phyloP scores from a whole-genome alignment of 2,888 invertebrate genomes.

The Caenorhabditis zanzibari region DNA sequence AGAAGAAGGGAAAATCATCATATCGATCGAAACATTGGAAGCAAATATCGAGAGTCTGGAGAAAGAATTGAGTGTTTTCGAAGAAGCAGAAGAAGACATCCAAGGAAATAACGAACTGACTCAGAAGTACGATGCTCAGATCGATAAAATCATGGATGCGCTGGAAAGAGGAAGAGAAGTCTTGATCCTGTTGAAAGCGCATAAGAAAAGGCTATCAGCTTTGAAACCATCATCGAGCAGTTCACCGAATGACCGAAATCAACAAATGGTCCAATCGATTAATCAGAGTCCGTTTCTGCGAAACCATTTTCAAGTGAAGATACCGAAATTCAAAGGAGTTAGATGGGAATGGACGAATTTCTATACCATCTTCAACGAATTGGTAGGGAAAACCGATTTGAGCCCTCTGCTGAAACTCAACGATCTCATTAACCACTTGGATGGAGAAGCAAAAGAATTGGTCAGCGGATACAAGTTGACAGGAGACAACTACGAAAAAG shows the following conservation, averaged over 20 bases:
- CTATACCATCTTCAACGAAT: conserved; percentile 20
- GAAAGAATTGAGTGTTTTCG: not conserved
- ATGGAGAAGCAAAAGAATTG: conserved; percentile 38
- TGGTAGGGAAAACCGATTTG: conserved; percentile 4
- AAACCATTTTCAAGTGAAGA: conserved; percentile 19
- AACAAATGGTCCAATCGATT: not conserved
- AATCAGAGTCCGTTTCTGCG: not conserved
- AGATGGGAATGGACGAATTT: conserved; percentile 31
- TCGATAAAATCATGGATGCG: not conserved
- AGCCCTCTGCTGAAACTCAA: conserved; percentile 26
- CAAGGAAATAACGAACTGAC: not conserved
- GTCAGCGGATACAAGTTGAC: not conserved
- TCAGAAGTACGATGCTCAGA: conserved; percentile 5
- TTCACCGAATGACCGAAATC: not conserved
- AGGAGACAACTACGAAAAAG: conserved; percentile 4
- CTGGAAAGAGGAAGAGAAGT: not conserved
- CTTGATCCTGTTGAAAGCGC: not conserved
- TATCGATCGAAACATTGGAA: not conserved
- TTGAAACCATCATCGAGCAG: not conserved
- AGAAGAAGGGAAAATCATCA: conserved; percentile 1
- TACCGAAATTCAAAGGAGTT: conserved; percentile 32
- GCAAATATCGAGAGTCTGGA: not conserved
- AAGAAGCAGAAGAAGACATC: conserved; percentile 6
- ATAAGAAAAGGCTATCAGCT: not conserved
- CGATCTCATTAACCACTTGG: conserved; percentile 1